phyloP scores from a whole-genome alignment of 2,113 vertebrate species.

The Paratilapia polleni region DNA sequence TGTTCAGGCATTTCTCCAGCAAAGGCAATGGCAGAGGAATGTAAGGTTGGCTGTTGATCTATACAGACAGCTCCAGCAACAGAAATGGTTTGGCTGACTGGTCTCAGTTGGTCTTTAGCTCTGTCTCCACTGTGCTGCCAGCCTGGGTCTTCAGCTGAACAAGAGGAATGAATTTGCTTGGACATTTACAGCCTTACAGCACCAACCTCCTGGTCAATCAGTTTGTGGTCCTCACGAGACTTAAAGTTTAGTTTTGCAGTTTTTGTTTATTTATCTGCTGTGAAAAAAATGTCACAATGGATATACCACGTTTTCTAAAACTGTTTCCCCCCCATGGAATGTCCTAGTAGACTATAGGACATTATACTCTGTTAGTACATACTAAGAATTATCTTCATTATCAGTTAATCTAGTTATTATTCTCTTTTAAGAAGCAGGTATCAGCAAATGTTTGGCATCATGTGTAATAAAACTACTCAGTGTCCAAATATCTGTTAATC shows the following conservation, averaged over 20 bases:
- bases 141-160: slow-evolving; percentile 34
- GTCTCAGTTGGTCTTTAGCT: slow-evolving; percentile 61
- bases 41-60: slow-evolving; percentile 61
- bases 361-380: background rate
- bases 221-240: background rate
- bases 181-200: slow-evolving; percentile 39
- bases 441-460: no score
- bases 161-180: slow-evolving; percentile 35
- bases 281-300: background rate
- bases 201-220: slow-evolving; percentile 5
- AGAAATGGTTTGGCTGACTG: slow-evolving; percentile 69
- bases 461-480: no score
- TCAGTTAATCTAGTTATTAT: no score
- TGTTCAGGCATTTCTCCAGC: slow-evolving; percentile 59
- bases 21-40: slow-evolving; percentile 46
- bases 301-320: background rate
- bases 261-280: background rate
- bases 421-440: no score
- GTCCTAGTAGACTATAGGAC: background rate
- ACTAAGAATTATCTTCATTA: background rate
- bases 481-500: no score
- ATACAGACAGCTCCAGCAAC: slow-evolving; percentile 64
- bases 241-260: slow-evolving; percentile 4
- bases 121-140: slow-evolving; percentile 55
- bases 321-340: background rate